Evolutionary conservation across 2,888 invertebrate species (phyloP), one percentile per base, ranked within the genome.

Genomic region (Cyaniris semiargus): DNA sequence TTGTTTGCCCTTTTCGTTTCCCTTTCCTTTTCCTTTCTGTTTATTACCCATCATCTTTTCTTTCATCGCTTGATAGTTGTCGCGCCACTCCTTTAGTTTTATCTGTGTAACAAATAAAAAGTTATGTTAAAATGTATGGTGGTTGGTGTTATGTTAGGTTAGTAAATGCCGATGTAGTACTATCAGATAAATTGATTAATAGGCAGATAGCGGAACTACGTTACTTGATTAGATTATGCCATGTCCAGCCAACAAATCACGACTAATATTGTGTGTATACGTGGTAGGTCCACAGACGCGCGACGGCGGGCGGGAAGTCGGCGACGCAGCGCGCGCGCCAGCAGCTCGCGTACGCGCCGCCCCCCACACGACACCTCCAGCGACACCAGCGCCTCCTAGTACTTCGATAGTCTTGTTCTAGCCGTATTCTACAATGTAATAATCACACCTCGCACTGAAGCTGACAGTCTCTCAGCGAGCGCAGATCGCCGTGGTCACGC

Each of bases 241-340:
- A 44, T 44, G 44, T 44, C 13, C 44, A 44, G 44, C 44, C 44
- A 10, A 44, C 10, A 44, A 44, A 44, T 3, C 3, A 44, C 10
- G 10, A 13, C 10, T 13, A 44, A 44, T 44, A 44, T 44, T n/a
- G n/a, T n/a, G n/a, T n/a, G n/a, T n/a, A n/a, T n/a, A n/a, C 98
- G 86, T 96, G 97, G 87, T 96, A 96, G n/a, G 97, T 88, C 96
- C 97, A 97, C 56, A 96, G 95, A 23, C 96, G 95, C 2, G 95
- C 96, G 60, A 98, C 94, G 76, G 94, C 94, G 81, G 97, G 96
- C 53, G 97, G 96, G 95, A 96, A 97, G 88, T 98, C 97, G 56
- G 38, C 71, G 82, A 85, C 93, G 83, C 84, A 90, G 58, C 44
- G 93, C 93, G 0, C 94, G 80, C 0, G 88, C 85, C 84, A 89